Conservation (phyloP, 2,113 vertebrate genomes). For the Vombatus ursinus region DNA sequence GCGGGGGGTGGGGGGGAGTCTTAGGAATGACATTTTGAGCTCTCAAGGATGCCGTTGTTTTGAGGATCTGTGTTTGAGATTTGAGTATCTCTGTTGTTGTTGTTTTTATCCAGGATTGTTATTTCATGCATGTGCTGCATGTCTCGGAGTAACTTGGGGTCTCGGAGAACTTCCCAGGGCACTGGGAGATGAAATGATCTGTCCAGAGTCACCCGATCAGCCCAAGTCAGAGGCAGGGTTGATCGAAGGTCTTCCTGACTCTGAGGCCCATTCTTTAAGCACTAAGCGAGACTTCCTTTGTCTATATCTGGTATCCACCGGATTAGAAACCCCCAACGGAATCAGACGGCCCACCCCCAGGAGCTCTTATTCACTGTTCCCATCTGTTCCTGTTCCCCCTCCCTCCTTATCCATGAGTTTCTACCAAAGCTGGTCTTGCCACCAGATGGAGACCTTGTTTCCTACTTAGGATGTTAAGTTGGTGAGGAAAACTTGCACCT, state of each 20-base stretch:
- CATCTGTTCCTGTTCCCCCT: background rate
- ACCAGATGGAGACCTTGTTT: conserved; percentile 43
- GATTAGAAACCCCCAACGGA: background rate
- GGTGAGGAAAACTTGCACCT: conserved; percentile 9
- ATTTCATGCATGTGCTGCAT: background rate
- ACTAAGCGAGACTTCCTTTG: background rate
- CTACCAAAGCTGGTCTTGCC: conserved; percentile 4
- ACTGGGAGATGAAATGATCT: background rate
- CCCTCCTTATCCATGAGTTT: conserved; percentile 4
- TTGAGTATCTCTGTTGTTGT: background rate
- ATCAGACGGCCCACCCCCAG: background rate
- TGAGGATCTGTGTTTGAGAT: background rate
- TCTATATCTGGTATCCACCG: too few relatives aligned
- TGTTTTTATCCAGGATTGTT: background rate
- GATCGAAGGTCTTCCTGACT: background rate
- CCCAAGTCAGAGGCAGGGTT: background rate
- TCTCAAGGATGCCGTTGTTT: rapidly evolving
- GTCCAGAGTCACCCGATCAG: background rate
- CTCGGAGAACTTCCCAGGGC: background rate
- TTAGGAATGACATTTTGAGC: background rate
- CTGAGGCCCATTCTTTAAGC: background rate
- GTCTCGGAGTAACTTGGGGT: too few relatives aligned
- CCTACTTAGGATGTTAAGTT: conserved; percentile 10
- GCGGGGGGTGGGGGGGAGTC: background rate
- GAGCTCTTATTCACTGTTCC: conserved; percentile 9